phyloP scores from a whole-genome alignment of 2,888 invertebrate genomes.

The Nezara viridula region DNA sequence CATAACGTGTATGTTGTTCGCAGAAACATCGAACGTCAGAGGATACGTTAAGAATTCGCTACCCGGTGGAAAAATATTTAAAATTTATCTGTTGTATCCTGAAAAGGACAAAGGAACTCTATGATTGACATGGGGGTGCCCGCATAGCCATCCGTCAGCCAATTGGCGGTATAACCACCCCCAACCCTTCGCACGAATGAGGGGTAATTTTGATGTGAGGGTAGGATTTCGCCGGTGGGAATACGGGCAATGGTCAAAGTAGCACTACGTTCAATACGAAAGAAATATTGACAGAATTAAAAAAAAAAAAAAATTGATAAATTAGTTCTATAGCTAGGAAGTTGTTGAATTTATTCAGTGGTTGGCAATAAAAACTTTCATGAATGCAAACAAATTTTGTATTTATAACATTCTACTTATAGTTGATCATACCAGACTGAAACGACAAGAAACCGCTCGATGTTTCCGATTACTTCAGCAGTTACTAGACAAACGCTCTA shows the following conservation, averaged over 20 bases:
- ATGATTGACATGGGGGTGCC: slow-evolving; percentile 55
- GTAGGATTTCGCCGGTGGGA: slow-evolving; percentile 8
- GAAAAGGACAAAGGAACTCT: not conserved
- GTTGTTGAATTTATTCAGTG: no score
- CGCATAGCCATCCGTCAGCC: slow-evolving; percentile 32
- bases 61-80: slow-evolving; percentile 3
- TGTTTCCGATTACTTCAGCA: no score
- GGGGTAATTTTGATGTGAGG: not conserved
- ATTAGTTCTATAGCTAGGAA: no score
- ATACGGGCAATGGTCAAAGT: not conserved
- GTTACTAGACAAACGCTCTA: no score
- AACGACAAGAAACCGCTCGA: no score
- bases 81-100: slow-evolving; percentile 11
- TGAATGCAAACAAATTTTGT: no score
- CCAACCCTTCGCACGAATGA: not conserved
- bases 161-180: not conserved
- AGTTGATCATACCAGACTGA: no score
- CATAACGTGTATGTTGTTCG: not conserved
- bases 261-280: not conserved
- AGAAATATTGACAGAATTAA: not conserved
- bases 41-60: not conserved
- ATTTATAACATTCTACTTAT: no score
- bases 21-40: not conserved
- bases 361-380: no score
- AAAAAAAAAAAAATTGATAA: no score